Evolutionary conservation across 2,888 invertebrate species (phyloP).

Genomic region (Drosophila seclusa): DNA sequence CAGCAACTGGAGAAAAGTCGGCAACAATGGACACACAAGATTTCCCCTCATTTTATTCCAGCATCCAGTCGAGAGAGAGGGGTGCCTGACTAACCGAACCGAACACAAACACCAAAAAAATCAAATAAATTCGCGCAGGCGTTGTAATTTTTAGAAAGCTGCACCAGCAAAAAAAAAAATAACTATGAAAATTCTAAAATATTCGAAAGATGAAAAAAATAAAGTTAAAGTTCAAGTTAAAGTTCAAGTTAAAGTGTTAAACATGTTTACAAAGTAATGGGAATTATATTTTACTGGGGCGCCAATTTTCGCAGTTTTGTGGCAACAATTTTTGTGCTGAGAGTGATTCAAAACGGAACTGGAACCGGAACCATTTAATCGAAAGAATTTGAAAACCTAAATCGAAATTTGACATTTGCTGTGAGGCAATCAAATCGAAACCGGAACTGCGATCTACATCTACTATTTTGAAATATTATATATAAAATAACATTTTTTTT

Average conservation of each 20-base stretch:
- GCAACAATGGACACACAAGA: conserved; percentile 31
- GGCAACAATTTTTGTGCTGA: background rate
- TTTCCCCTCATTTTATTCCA: conserved; percentile 65
- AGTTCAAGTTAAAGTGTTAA: no score
- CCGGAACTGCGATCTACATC: background rate
- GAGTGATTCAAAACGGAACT: background rate
- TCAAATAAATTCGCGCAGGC: conserved; percentile 75
- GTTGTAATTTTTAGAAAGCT: conserved; percentile 56
- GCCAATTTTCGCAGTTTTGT: background rate
- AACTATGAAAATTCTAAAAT: background rate
- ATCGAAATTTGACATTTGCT: background rate
- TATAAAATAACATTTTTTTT: background rate
- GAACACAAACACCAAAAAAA: conserved; percentile 27
- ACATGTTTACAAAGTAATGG: background rate
- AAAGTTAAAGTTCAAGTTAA: no score
- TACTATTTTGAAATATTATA: no score
- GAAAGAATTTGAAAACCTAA: background rate
- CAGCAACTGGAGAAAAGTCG: background rate
- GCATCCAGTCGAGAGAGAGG: conserved; percentile 52
- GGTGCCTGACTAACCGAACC: background rate
- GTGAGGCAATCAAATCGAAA: background rate
- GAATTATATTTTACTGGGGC: background rate
- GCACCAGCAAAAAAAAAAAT: background rate
- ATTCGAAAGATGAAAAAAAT: background rate
- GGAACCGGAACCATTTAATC: background rate